phyloP scores from a whole-genome alignment of 2,113 vertebrate genomes.

The Otocyon megalotis region DNA sequence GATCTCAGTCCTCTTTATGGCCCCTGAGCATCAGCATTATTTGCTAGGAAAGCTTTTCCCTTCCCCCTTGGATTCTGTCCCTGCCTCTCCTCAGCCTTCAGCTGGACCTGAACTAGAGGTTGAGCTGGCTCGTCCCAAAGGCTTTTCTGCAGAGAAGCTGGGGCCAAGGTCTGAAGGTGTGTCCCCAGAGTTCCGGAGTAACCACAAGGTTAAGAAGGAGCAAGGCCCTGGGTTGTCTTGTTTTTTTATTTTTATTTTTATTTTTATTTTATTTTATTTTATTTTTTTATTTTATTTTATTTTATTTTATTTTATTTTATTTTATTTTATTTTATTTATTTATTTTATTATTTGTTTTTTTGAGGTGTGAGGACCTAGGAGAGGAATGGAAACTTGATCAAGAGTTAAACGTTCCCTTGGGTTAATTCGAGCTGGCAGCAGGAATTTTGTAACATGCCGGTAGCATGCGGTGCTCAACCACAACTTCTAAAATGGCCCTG shows the following conservation, averaged over 20 bases:
- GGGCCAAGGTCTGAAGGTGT: neutral
- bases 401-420: neutral
- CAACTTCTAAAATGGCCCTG: neutral
- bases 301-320: too few species aligned
- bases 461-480: neutral
- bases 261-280: too few species aligned
- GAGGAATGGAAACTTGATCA: neutral
- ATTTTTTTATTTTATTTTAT: too few species aligned
- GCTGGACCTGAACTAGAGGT: neutral
- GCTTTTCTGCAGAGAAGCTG: neutral
- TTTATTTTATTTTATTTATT: too few species aligned
- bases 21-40: neutral
- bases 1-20: neutral
- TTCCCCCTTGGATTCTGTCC: neutral
- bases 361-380: neutral
- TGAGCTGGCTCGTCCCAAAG: neutral
- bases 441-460: neutral
- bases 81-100: neutral
- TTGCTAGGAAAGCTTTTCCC: neutral
- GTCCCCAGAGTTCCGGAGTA: neutral
- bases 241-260: neutral
- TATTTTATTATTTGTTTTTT: neutral
- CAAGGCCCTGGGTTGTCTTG: neutral
- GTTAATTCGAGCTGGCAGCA: neutral
- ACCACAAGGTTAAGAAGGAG: neutral